A percentile compares a stretch with the other conserved stretches of the same genome.
Evolutionary conservation across 2,113 vertebrate species (phyloP).

Genomic region (Pleuronectes platessa): DNA sequence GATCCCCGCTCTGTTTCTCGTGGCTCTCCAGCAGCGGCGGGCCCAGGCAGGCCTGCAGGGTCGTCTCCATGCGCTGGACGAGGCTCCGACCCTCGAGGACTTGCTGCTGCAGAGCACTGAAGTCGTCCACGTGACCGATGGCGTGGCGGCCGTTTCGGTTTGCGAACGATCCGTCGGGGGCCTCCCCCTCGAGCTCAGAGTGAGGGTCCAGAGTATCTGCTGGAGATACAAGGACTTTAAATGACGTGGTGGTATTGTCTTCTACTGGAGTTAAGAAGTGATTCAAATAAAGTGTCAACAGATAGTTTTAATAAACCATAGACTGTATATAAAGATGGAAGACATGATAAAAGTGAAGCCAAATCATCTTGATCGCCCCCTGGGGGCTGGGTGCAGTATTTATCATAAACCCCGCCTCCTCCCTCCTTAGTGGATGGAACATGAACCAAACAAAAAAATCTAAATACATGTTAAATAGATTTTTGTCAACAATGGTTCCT

Average conservation of each 20-base stretch:
- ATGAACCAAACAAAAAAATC: too few species aligned
- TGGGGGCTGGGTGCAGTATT: too few species aligned
- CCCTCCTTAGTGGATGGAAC: too few species aligned
- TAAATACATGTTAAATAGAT: too few species aligned
- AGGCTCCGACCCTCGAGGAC: slow-evolving; percentile 86
- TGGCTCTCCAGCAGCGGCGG: slow-evolving; percentile 58
- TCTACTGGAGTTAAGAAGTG: not conserved
- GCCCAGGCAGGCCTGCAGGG: slow-evolving; percentile 70
- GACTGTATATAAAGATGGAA: not conserved
- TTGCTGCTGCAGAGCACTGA: slow-evolving; percentile 87
- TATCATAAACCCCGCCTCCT: too few species aligned
- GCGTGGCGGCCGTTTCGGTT: slow-evolving; percentile 85
- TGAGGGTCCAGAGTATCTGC: slow-evolving; percentile 79
- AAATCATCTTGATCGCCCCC: not conserved
- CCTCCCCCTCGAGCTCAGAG: slow-evolving; percentile 82
- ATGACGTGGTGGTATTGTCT: not conserved
- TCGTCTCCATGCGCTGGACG: slow-evolving; percentile 83
- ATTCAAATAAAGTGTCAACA: slow-evolving; percentile 7
- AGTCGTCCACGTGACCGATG: slow-evolving; percentile 87
- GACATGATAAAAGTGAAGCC: not conserved
- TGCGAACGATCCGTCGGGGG: slow-evolving; percentile 74
- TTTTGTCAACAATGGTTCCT: too few species aligned
- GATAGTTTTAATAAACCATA: not conserved
- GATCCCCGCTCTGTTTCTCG: slow-evolving; percentile 55
- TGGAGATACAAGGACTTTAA: not conserved